A percentile compares a stretch with the other conserved stretches of the same genome.
Evolutionary conservation across 2,797 vertebrate genomes (phyloP).

Genomic region (Xenops minutus): DNA sequence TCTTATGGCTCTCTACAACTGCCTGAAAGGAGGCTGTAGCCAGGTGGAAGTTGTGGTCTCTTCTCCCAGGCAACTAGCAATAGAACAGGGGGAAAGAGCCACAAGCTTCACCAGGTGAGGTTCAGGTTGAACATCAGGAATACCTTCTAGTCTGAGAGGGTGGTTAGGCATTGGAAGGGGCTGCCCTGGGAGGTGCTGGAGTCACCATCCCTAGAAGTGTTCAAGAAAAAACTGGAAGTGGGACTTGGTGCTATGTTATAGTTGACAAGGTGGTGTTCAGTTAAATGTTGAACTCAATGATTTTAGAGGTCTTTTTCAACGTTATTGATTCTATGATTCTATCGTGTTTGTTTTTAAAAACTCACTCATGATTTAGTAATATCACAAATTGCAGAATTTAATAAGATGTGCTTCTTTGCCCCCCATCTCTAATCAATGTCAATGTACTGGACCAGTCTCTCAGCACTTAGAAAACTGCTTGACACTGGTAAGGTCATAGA

Average conservation of each 20-base stretch:
- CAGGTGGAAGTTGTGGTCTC: rapidly evolving
- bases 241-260: neutral
- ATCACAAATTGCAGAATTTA: neutral
- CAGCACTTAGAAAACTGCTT: neutral
- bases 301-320: neutral
- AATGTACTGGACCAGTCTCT: neutral
- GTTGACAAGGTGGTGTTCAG: neutral
- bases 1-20: neutral
- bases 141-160: neutral
- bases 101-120: neutral
- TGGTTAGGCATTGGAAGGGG: neutral
- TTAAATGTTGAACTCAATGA: neutral
- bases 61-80: neutral
- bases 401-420: neutral
- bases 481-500: neutral
- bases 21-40: neutral
- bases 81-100: neutral
- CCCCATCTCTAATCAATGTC: neutral
- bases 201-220: neutral
- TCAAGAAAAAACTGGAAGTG: rapidly evolving
- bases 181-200: neutral
- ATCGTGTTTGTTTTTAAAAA: neutral
- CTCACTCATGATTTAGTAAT: neutral
- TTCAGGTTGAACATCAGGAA: neutral
- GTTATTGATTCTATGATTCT: neutral